A percentile compares a stretch with the other conserved stretches of the same genome.
Evolutionary conservation across 2,888 invertebrate genomes (phyloP).

Genomic region (Lamellibrachia satsuma): DNA sequence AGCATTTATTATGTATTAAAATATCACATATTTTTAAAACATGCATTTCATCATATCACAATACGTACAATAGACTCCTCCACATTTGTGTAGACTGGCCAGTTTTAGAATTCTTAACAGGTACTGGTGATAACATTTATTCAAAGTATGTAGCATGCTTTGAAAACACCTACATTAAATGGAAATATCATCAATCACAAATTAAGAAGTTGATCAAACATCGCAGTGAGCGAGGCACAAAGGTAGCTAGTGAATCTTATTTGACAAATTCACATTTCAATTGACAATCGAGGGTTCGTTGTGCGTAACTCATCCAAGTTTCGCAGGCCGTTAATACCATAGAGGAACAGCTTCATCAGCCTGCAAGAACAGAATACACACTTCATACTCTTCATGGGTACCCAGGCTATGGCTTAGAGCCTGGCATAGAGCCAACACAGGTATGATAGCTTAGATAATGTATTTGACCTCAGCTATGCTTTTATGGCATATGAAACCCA

Average conservation of each 20-base stretch:
- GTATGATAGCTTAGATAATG: too few species aligned
- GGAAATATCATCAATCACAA: not conserved
- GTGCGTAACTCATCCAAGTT: slow-evolving; percentile 29
- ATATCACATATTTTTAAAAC: not conserved
- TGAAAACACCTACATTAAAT: not conserved
- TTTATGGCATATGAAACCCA: not conserved
- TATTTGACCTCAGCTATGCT: not conserved
- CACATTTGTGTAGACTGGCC: not conserved
- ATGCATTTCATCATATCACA: not conserved
- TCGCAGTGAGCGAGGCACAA: not conserved
- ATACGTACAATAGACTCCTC: not conserved
- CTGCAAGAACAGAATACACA: slow-evolving; percentile 28
- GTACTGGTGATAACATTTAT: not conserved
- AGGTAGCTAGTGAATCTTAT: not conserved
- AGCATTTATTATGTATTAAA: not conserved
- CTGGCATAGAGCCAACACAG: not conserved
- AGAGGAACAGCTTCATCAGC: slow-evolving; percentile 32
- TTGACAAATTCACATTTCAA: slow-evolving; percentile 25
- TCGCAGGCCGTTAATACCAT: slow-evolving; percentile 36
- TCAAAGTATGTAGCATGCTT: not conserved
- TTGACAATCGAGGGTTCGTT: slow-evolving; percentile 30
- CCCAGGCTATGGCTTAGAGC: not conserved
- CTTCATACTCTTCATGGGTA: not conserved
- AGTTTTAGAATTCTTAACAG: not conserved
- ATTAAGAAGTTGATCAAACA: not conserved